Evolutionary conservation across 2,797 vertebrate species (phyloP).

Genomic region (Trachurus trachurus): DNA sequence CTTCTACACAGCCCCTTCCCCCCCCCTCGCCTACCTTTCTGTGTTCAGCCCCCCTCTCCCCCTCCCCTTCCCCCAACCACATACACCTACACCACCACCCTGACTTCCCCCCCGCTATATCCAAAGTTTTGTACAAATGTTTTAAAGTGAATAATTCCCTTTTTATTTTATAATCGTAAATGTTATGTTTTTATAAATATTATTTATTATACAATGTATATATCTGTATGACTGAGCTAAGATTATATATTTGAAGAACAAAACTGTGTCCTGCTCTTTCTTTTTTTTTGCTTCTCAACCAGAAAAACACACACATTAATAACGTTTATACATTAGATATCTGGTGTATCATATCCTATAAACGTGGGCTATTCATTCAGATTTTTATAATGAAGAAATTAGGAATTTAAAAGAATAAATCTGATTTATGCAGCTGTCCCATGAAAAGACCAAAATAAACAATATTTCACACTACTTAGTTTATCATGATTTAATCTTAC

Average conservation of each 20-base stretch:
- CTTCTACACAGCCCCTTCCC: constrained; percentile 66
- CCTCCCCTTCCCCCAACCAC: not conserved
- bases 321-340: too few relatives aligned
- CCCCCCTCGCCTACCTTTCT: constrained; percentile 61
- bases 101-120: constrained; percentile 88
- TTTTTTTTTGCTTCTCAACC: constrained; percentile 48
- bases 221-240: constrained; percentile 99
- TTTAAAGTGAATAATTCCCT: constrained; percentile 95
- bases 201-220: constrained; percentile 99
- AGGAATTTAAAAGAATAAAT: not conserved
- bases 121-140: constrained; percentile 99
- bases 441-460: not conserved
- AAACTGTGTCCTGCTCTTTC: constrained; percentile 76
- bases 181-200: constrained; percentile 99
- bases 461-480: not conserved
- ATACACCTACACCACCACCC: not conserved
- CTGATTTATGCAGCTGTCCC: not conserved
- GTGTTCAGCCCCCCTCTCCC: constrained; percentile 48
- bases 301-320: not conserved
- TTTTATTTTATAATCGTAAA: constrained; percentile 99
- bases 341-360: too few relatives aligned
- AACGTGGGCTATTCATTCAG: too few relatives aligned
- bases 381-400: not conserved
- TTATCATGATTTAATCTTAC: too few relatives aligned
- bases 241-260: constrained; percentile 99